These are phyloP conservation scores for Drosophila aff. DNA, from an alignment of 1,140 invertebrate species.

Conservation along the genomic window DNA sequence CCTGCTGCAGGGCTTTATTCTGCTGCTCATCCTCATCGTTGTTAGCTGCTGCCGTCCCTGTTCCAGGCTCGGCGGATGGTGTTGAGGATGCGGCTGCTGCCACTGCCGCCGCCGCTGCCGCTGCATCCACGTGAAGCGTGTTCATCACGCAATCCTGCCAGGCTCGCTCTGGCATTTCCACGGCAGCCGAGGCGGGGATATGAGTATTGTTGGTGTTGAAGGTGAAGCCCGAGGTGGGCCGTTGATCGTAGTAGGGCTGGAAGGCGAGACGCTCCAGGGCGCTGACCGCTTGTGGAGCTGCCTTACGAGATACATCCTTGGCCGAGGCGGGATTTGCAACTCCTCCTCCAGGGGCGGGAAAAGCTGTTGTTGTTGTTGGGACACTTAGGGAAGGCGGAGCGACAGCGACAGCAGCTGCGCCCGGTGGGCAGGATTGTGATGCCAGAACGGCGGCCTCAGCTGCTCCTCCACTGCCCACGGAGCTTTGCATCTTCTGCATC, in stretches of 20 bases:
- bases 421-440: conserved; percentile 65
- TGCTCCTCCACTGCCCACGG: conserved; percentile 27
- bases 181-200: conserved; percentile 86
- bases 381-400: conserved; percentile 14
- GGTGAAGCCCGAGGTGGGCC: conserved; percentile 82
- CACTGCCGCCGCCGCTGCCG: conserved; percentile 39
- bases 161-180: conserved; percentile 89
- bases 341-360: conserved; percentile 44
- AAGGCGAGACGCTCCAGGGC: conserved; percentile 73
- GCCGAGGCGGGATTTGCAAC: conserved; percentile 7
- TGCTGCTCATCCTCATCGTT: conserved; percentile 55
- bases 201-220: conserved; percentile 84
- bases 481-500: conserved; percentile 56
- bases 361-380: conserved; percentile 11
- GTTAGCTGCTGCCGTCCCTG: conserved; percentile 18
- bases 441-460: conserved; percentile 61
- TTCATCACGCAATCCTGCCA: conserved; percentile 91
- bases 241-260: conserved; percentile 81
- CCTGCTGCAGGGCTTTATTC: conserved; percentile 48
- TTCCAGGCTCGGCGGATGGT: conserved; percentile 10
- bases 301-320: conserved; percentile 49
- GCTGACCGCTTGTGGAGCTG: conserved; percentile 62
- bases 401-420: conserved; percentile 3
- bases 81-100: conserved; percentile 21
- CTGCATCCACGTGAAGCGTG: conserved; percentile 69